Evolutionary conservation across 1,140 invertebrate genomes (phyloP).

Genomic region (Drosophila setifemur): DNA sequence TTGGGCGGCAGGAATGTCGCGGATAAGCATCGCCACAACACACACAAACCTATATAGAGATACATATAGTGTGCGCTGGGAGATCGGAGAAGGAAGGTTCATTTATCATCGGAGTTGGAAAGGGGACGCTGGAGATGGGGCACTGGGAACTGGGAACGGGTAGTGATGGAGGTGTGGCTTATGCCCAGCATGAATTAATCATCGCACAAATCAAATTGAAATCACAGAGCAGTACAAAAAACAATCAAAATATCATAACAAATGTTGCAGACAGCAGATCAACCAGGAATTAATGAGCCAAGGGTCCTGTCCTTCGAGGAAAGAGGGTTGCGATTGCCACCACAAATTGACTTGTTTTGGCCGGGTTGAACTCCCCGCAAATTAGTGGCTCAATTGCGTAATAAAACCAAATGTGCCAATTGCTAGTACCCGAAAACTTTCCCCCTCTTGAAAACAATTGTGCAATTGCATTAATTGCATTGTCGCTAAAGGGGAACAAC

Average conservation of each 20-base stretch:
- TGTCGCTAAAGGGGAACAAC: conserved; percentile 56
- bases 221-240: conserved; percentile 28
- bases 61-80: no score
- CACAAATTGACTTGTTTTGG: conserved; percentile 63
- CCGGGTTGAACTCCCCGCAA: conserved; percentile 56
- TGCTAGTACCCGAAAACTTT: conserved; percentile 58
- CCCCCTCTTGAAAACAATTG: conserved; percentile 57
- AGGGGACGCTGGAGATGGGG: not conserved
- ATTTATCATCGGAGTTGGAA: conserved; percentile 59
- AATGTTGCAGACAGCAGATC: conserved; percentile 51
- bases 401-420: conserved; percentile 81
- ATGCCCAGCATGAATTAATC: conserved; percentile 70
- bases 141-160: not conserved
- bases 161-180: conserved; percentile 59
- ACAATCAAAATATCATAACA: conserved; percentile 64
- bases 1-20: conserved; percentile 79
- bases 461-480: conserved; percentile 75
- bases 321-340: conserved; percentile 10
- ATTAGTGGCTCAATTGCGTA: conserved; percentile 77
- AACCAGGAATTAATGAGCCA: conserved; percentile 48
- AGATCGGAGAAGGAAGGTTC: conserved; percentile 45
- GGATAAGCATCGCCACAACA: conserved; percentile 60
- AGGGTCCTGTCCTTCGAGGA: conserved; percentile 32
- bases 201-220: conserved; percentile 67
- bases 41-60: not conserved